A percentile compares a stretch with the other conserved stretches of the same genome.
Evolutionary conservation across 1,140 invertebrate genomes (phyloP).

Genomic region (Helicoverpa armigera): DNA sequence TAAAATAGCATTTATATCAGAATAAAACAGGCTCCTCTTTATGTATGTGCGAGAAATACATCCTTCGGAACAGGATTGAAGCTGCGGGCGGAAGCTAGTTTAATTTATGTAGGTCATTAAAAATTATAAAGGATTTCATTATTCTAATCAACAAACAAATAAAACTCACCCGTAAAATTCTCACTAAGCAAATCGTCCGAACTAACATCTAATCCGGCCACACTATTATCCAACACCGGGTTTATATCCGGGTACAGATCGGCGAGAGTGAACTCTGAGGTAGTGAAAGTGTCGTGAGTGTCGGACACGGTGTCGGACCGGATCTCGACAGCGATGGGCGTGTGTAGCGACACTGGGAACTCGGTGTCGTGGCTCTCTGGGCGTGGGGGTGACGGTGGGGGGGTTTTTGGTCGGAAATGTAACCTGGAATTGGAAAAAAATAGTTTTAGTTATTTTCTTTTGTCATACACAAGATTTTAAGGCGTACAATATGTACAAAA

Average conservation of each 20-base stretch:
- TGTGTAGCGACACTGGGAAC: conserved; percentile 84
- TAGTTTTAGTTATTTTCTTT: too few species aligned
- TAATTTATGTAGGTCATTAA: too few species aligned
- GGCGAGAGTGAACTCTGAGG: conserved; percentile 82
- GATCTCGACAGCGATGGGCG: conserved; percentile 87
- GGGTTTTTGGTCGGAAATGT: conserved; percentile 92
- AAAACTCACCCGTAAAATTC: conserved; percentile 63
- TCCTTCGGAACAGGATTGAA: too few species aligned
- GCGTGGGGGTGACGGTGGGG: conserved; percentile 66
- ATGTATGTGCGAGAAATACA: too few species aligned
- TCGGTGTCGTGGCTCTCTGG: conserved; percentile 71
- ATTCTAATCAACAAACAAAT: too few species aligned
- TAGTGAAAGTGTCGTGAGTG: conserved; percentile 83
- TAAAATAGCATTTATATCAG: too few species aligned
- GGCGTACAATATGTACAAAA: too few species aligned
- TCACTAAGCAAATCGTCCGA: conserved; percentile 68
- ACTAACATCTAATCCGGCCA: conserved; percentile 60
- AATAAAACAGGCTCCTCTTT: too few species aligned
- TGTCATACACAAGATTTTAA: too few species aligned
- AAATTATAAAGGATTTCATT: too few species aligned
- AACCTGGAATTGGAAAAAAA: conserved; percentile 84
- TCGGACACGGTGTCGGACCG: conserved; percentile 73
- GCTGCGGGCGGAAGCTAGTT: too few species aligned
- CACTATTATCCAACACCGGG: conserved; percentile 65
- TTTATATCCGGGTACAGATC: conserved; percentile 76